Base-by-base conservation (phyloP, 1,140 invertebrate species). In the Mya arenaria region DNA sequence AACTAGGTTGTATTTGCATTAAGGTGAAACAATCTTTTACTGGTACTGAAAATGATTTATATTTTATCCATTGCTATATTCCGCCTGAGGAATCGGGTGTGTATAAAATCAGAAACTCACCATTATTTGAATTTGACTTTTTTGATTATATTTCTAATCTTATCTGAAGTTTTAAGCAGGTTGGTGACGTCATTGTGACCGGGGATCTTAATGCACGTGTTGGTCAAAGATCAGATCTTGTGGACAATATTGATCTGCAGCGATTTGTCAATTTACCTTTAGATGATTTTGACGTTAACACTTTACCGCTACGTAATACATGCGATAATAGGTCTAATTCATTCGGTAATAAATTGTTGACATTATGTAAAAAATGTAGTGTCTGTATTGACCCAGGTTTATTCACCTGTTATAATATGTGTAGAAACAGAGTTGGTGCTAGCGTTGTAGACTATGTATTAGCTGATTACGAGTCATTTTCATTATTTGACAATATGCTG, bases 391-490 rank as follows among this genome's bases (percentile, higher is more conserved):
- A 71, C 19, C 39, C 37, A 19, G 66, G 66, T 30, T 8, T 10
- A 13, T 71, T 71, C 39, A 71, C 44, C 1, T 71, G 44, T 48
- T 48, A 71, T 28, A 48, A 44, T 71, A 8, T 71, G 28, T 25
- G 28, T 48, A 71, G 66, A 32, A 71, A 48, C 48, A 71, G 19
- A 71, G 25, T 52, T 71, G 66, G 13, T 52, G 37, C 5, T 48
- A 48, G 66, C 39, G 23, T 52, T 71, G 66, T 71, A 13, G 66
- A 71, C 30, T 71, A 71, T 71, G 39, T 71, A 3, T 17, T 71
- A 10, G 39, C 4, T 8, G 37, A 71, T 25, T 71, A 32, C 28
- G 39, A 71, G 41, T 4, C 28, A 25, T 44, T 71, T 23, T 48
- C 17, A 30, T 62, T 34, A 5, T 28, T 62, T 62, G 28, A 25